These are phyloP conservation scores for Atta colombica DNA, from an alignment of 1,140 invertebrate genomes.

Conservation along the genomic window DNA sequence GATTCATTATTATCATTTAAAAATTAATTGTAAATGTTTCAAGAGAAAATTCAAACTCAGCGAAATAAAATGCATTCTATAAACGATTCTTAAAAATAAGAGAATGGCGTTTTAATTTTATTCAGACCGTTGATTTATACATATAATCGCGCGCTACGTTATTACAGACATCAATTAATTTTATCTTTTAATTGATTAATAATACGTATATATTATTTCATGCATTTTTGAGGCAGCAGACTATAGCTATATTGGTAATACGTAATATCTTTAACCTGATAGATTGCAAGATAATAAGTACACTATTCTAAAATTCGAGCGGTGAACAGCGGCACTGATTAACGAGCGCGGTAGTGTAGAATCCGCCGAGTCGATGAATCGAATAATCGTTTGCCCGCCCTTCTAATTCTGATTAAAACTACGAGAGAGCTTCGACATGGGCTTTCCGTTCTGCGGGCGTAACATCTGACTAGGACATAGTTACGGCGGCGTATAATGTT, in stretches of 20 bases:
- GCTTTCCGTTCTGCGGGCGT: constrained; percentile 36
- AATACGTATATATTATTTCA: not conserved
- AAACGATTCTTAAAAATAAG: not conserved
- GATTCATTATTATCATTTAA: not conserved
- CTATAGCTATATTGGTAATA: not conserved
- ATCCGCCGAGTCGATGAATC: constrained; percentile 48
- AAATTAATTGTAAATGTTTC: not conserved
- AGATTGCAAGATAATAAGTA: not conserved
- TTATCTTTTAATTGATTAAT: not conserved
- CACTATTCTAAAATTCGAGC: constrained; percentile 22
- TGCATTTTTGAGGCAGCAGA: not conserved
- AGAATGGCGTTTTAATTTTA: not conserved
- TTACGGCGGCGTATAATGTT: constrained; percentile 58
- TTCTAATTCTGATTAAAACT: constrained; percentile 59
- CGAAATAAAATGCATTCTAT: not conserved
- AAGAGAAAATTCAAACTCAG: not conserved
- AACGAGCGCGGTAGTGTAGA: constrained; percentile 35
- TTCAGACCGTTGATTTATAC: not conserved
- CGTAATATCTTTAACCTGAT: not conserved
- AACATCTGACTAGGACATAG: constrained; percentile 57
- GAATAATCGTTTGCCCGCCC: constrained; percentile 47
- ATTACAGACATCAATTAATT: not conserved
- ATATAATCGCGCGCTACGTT: not conserved
- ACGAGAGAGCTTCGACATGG: constrained; percentile 17
- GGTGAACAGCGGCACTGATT: constrained; percentile 33